A percentile compares a stretch with the other conserved stretches of the same genome.
These are phyloP conservation scores for Disparrhopalites patrizii DNA, from an alignment of 2,888 invertebrate species.

Conservation along the genomic window DNA sequence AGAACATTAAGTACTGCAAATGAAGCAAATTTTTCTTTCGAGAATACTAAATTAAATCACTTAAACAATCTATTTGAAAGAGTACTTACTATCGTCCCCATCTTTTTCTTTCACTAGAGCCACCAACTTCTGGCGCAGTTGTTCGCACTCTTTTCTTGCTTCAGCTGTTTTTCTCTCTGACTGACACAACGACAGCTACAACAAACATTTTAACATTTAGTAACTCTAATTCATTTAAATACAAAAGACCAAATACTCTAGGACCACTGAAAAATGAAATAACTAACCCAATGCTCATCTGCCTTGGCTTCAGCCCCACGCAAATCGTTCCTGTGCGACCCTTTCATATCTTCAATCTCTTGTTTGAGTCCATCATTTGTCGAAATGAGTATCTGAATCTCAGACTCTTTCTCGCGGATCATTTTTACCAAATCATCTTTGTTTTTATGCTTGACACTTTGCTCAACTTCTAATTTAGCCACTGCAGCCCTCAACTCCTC, in stretches of 20 bases:
- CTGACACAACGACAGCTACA: constrained; percentile 46
- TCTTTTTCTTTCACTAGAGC: constrained; percentile 42
- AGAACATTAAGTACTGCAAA: background rate
- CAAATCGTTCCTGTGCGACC: constrained; percentile 43
- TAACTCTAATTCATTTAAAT: background rate
- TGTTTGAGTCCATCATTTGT: constrained; percentile 40
- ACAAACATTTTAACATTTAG: background rate
- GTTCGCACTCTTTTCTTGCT: constrained; percentile 43
- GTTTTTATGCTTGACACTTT: constrained; percentile 43
- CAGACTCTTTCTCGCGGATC: constrained; percentile 44
- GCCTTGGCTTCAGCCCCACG: constrained; percentile 43
- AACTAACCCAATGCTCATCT: constrained; percentile 45
- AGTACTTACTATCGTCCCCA: constrained; percentile 36
- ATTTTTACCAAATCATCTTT: constrained; percentile 45
- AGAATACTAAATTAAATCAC: too few species aligned
- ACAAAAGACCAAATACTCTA: background rate
- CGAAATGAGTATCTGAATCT: constrained; percentile 35
- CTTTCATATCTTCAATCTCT: constrained; percentile 46
- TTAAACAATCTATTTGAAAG: too few species aligned
- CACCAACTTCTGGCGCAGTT: constrained; percentile 42
- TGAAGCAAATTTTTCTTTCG: background rate
- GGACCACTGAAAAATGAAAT: background rate
- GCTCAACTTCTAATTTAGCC: constrained; percentile 40
- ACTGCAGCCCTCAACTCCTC: constrained; percentile 44
- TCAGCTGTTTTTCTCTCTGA: constrained; percentile 46